phyloP scores from a whole-genome alignment of 2,113 vertebrate genomes.

The Odocoileus hemionus region DNA sequence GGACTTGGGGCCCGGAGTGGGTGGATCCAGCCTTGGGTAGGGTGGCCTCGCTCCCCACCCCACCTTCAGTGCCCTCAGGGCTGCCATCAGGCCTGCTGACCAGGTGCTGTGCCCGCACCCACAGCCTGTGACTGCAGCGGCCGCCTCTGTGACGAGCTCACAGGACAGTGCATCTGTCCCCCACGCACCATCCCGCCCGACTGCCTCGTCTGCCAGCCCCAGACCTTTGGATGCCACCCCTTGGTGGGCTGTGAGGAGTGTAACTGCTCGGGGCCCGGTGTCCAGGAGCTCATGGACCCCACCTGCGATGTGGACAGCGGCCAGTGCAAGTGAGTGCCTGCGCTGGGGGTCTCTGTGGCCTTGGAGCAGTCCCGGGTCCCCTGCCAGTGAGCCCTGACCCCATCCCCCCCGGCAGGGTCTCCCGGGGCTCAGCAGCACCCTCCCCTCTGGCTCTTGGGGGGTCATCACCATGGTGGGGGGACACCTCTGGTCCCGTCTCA shows the following conservation, averaged over 20 bases:
- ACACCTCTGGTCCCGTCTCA: fast-evolving
- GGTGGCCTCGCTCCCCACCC: fast-evolving
- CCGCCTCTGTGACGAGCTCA: constrained; percentile 90
- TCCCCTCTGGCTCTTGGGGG: neutral
- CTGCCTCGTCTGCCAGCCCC: constrained; percentile 90
- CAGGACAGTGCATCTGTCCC: constrained; percentile 93
- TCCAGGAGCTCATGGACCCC: constrained; percentile 80
- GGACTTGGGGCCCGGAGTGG: neutral
- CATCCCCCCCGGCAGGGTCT: fast-evolving
- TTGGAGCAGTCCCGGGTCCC: fast-evolving
- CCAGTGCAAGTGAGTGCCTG: constrained; percentile 90
- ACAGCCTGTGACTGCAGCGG: constrained; percentile 92
- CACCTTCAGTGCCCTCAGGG: fast-evolving
- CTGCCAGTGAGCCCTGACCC: fast-evolving
- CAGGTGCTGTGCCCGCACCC: fast-evolving
- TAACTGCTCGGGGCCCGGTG: constrained; percentile 89
- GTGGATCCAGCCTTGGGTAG: neutral
- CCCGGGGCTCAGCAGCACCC: fast-evolving
- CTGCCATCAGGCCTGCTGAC: neutral
- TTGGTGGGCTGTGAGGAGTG: constrained; percentile 94
- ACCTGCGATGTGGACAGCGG: constrained; percentile 89
- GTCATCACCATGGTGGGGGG: too few species aligned
- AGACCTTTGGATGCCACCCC: constrained; percentile 95
- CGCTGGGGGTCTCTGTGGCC: fast-evolving
- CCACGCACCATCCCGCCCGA: constrained; percentile 90